phyloP scores from a whole-genome alignment of 1,140 invertebrate genomes.

The Drosophila asahinai region DNA sequence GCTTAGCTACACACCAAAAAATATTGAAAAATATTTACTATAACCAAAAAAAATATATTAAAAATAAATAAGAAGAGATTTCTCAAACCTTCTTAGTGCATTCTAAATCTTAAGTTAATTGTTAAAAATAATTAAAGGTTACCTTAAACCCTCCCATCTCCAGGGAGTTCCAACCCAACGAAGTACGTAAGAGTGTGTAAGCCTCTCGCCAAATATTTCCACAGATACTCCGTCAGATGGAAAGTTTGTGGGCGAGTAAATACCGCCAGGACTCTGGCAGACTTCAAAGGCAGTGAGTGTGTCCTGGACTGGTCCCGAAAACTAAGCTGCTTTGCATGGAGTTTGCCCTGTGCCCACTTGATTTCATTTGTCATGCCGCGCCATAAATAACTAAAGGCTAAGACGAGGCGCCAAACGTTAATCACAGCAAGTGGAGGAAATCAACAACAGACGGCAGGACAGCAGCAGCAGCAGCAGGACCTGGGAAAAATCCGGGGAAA shows the following conservation, averaged over 20 bases:
- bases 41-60: background rate
- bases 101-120: too few relatives aligned
- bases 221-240: constrained; percentile 21
- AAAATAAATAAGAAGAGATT: too few relatives aligned
- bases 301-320: background rate
- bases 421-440: constrained; percentile 69
- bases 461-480: background rate
- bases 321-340: constrained; percentile 39
- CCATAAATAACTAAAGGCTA: constrained; percentile 68
- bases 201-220: constrained; percentile 3
- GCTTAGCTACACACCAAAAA: constrained; percentile 18
- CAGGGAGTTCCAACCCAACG: background rate
- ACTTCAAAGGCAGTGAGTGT: constrained; percentile 33
- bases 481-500: background rate
- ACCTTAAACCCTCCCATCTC: background rate
- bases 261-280: constrained; percentile 15
- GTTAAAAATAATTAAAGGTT: background rate
- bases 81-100: too few relatives aligned
- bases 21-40: background rate
- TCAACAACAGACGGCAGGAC: constrained; percentile 60
- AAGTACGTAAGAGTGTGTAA: background rate
- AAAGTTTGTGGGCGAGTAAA: constrained; percentile 24
- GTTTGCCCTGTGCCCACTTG: constrained; percentile 32
- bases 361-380: constrained; percentile 43
- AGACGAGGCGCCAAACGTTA: constrained; percentile 61